Conservation (phyloP, 1,140 invertebrate genomes). For the Drosophila tsacasi region DNA sequence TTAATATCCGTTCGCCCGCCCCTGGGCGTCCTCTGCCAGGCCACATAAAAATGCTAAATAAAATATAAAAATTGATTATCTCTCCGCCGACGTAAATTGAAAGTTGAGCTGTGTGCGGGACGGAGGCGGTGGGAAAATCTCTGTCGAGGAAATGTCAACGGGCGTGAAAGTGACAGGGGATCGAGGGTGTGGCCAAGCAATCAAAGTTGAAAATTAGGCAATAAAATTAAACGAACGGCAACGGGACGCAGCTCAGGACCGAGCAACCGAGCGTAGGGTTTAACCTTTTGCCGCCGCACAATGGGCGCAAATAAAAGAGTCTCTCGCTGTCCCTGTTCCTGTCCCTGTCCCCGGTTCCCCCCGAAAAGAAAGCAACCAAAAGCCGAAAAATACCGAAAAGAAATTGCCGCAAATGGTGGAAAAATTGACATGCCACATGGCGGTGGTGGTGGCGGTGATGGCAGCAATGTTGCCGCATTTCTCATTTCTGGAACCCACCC, state of each 20-base stretch:
- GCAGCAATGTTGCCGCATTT: constrained; percentile 65
- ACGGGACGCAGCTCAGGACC: constrained; percentile 23
- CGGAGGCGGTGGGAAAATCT: constrained; percentile 17
- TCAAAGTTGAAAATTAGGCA: constrained; percentile 82
- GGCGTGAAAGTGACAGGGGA: constrained; percentile 64
- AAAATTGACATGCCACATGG: constrained; percentile 70
- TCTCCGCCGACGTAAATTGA: constrained; percentile 47
- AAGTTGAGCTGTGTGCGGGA: constrained; percentile 35
- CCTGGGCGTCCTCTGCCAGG: constrained; percentile 6
- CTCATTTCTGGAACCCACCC: constrained; percentile 7
- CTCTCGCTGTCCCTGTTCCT: not conserved
- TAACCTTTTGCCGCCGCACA: constrained; percentile 61
- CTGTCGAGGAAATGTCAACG: constrained; percentile 70
- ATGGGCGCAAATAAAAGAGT: constrained; percentile 38
- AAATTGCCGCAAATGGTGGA: constrained; percentile 64
- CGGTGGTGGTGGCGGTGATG: constrained; percentile 21
- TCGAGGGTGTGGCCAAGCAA: constrained; percentile 64
- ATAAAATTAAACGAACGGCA: constrained; percentile 81
- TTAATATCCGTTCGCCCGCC: constrained; percentile 31
- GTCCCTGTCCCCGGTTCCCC: not conserved
- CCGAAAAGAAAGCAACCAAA: not conserved
- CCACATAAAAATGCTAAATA: constrained; percentile 64
- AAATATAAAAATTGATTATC: constrained; percentile 80
- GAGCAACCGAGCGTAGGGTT: not conserved
- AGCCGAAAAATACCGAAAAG: constrained; percentile 28